Percentiles rank a stretch among this genome's conserved stretches.
phyloP scores from a whole-genome alignment of 1,140 invertebrate species.

The Drosophila tsacasi region DNA sequence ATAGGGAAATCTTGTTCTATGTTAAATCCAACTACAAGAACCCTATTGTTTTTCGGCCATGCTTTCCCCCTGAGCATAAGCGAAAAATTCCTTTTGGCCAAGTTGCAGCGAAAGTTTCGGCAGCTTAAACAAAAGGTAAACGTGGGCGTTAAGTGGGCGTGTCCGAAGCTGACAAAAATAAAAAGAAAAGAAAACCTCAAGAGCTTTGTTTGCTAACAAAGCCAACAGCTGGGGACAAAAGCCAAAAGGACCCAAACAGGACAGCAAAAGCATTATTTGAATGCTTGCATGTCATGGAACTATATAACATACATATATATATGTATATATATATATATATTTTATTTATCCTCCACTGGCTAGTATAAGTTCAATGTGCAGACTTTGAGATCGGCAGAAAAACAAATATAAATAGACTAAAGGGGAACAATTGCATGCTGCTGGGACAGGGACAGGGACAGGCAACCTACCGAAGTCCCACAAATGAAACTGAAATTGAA shows the following conservation, averaged over 20 bases:
- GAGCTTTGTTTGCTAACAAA: constrained; percentile 30
- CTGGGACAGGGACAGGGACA: constrained; percentile 5
- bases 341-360: constrained; percentile 1
- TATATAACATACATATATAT: background rate
- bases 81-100: constrained; percentile 15
- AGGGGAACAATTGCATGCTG: constrained; percentile 40
- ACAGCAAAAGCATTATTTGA: constrained; percentile 39
- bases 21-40: background rate
- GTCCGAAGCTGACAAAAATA: constrained; percentile 1
- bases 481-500: constrained; percentile 80
- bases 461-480: constrained; percentile 47
- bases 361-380: constrained; percentile 31
- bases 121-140: constrained; percentile 28
- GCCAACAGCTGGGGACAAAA: constrained; percentile 27
- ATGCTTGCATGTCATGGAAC: constrained; percentile 12
- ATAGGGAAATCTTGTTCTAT: background rate
- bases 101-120: constrained; percentile 34
- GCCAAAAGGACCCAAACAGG: constrained; percentile 13
- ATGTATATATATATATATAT: background rate
- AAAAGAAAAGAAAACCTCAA: constrained; percentile 20
- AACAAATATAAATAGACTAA: constrained; percentile 47
- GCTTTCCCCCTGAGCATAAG: background rate
- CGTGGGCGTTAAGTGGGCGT: constrained; percentile 15
- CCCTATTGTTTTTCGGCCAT: constrained; percentile 2
- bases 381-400: constrained; percentile 35